These are phyloP conservation scores for Peromyscus polionotus DNA, from an alignment of 2,113 vertebrate genomes.

Conservation along the genomic window DNA sequence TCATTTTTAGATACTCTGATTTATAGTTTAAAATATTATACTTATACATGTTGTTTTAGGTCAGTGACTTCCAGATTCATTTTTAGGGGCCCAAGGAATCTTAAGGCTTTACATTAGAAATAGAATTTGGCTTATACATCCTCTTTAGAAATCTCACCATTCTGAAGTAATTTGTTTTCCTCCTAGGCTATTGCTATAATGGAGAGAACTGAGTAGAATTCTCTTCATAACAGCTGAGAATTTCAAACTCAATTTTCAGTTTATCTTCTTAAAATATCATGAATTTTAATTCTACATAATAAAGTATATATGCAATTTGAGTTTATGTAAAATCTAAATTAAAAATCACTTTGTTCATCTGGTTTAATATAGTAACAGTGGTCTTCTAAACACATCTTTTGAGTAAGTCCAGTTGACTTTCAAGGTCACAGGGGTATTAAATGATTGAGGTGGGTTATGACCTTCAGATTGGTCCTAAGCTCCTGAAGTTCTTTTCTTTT, in stretches of 20 bases:
- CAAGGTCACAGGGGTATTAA: background rate
- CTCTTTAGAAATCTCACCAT: background rate
- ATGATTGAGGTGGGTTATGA: background rate
- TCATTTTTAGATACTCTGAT: background rate
- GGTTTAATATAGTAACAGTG: background rate
- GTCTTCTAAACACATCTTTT: background rate
- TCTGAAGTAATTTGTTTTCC: background rate
- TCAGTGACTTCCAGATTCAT: background rate
- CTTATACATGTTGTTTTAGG: background rate
- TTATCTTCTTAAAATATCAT: slow-evolving; percentile 27
- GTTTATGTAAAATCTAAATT: background rate
- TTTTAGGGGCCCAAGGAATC: background rate
- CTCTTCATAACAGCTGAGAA: background rate
- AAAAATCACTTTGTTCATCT: background rate
- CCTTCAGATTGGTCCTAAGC: background rate
- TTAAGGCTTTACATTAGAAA: background rate
- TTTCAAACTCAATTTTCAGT: slow-evolving; percentile 46
- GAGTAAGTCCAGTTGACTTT: background rate
- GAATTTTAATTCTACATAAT: background rate
- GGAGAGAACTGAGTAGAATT: background rate
- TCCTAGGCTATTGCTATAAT: background rate
- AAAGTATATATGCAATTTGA: background rate
- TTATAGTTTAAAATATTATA: background rate
- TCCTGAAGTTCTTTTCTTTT: background rate
- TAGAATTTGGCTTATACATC: background rate